Evolutionary conservation across 2,888 invertebrate species (phyloP), one percentile per base, ranked within the genome.

Genomic region (Girardia tigrina): DNA sequence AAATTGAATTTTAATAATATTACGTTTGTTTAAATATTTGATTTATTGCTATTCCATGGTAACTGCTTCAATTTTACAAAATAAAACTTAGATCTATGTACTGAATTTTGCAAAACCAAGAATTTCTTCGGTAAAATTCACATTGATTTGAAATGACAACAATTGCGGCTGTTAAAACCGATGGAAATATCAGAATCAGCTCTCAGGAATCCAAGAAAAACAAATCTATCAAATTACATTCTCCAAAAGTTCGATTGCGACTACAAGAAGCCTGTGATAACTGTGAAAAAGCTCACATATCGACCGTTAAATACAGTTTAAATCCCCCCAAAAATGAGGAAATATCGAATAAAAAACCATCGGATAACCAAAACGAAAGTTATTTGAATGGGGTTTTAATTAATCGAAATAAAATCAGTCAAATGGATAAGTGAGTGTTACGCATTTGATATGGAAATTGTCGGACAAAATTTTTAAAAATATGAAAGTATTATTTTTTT

Each of bases 351-450:
- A 20, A 20, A 56, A 56, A 56, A n/a, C 6, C 4, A 20, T 2
- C n/a, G 23, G 56, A 56, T 8, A 56, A 56, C 2, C 4, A 4
- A 16, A 56, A 12, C 4, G 56, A 2, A 56, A 56, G 23, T 56
- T 56, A 56, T 56, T 56, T 56, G n/a, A 20, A n/a, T 20, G 56
- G 23, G 23, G 20, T 23, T 8, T 6, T 12, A 6, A 16, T 56
- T 8, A 56, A 56, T 56, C 56, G 56, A 20, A 56, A 56, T n/a
- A 56, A 56, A 56, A 56, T 56, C 4, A 20, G 56, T 16, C 56
- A 56, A 56, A 56, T 56, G 56, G 56, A 56, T 56, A 56, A 56
- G 56, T 56, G n/a, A n/a, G n/a, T n/a, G n/a, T n/a, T n/a, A n/a
- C n/a, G n/a, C n/a, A n/a, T n/a, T n/a, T n/a, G n/a, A n/a, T n/a